phyloP scores from a whole-genome alignment of 2,113 vertebrate species.

The Nyctereutes procyonoides region DNA sequence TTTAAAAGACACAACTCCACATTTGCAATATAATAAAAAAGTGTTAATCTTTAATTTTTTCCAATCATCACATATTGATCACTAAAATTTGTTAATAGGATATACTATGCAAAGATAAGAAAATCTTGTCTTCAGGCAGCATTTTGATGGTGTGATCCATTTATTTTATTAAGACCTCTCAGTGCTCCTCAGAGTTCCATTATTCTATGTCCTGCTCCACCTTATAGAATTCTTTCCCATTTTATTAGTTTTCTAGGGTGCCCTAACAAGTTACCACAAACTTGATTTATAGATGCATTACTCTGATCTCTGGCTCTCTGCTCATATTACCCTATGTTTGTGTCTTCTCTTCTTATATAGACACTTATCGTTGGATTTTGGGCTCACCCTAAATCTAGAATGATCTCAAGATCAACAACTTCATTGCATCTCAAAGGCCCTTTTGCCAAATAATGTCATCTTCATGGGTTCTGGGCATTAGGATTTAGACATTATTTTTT shows the following conservation, averaged over 20 bases:
- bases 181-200: not conserved
- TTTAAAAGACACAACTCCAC: not conserved
- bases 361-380: not conserved
- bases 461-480: not conserved
- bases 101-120: not conserved
- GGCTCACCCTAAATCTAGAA: not conserved
- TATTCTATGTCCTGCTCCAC: not conserved
- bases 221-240: not conserved
- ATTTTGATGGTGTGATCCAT: not conserved
- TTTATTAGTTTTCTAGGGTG: not conserved
- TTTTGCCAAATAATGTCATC: not conserved
- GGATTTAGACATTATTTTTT: not conserved
- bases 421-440: not conserved
- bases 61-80: not conserved
- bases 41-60: not conserved
- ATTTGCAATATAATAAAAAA: not conserved
- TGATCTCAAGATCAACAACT: not conserved
- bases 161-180: not conserved
- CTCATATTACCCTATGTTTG: not conserved
- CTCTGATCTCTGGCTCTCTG: not conserved
- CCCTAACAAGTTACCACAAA: not conserved
- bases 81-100: not conserved
- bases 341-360: not conserved
- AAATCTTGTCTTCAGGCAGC: not conserved
- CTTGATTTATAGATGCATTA: too few species aligned